Percentiles rank a stretch among this genome's conserved stretches.
Conservation (phyloP, 2,888 invertebrate species). For the Pachydiplax longipennis region DNA sequence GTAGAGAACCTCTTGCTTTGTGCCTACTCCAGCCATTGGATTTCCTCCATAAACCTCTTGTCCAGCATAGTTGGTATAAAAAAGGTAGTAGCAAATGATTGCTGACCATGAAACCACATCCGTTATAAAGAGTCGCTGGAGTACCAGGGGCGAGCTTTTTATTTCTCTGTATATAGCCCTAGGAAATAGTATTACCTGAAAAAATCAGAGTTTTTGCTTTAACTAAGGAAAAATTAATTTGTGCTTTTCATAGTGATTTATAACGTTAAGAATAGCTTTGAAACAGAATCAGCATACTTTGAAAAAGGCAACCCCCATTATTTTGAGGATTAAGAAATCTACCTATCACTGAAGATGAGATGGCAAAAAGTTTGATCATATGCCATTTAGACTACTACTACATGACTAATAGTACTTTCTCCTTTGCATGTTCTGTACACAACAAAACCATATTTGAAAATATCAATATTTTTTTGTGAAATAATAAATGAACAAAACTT, state of each 20-base stretch:
- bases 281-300: too few species aligned
- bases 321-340: too few species aligned
- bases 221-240: background rate
- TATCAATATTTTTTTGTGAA: too few species aligned
- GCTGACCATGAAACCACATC: slow-evolving; percentile 55
- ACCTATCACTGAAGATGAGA: too few species aligned
- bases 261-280: background rate
- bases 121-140: slow-evolving; percentile 53
- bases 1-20: slow-evolving; percentile 51
- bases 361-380: too few species aligned
- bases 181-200: slow-evolving; percentile 48
- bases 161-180: slow-evolving; percentile 47
- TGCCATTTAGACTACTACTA: too few species aligned
- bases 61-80: slow-evolving; percentile 56
- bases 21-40: slow-evolving; percentile 52
- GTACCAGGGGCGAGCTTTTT: slow-evolving; percentile 50
- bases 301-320: too few species aligned
- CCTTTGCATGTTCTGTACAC: too few species aligned
- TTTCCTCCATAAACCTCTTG: slow-evolving; percentile 55
- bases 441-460: too few species aligned
- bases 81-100: slow-evolving; percentile 55
- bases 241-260: too few species aligned
- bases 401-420: too few species aligned
- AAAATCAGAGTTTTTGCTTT: background rate
- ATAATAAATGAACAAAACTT: too few species aligned